A percentile compares a stretch with the other conserved stretches of the same genome.
These are phyloP conservation scores for Lasioglossum morio DNA, from an alignment of 2,888 invertebrate genomes.

Conservation along the genomic window DNA sequence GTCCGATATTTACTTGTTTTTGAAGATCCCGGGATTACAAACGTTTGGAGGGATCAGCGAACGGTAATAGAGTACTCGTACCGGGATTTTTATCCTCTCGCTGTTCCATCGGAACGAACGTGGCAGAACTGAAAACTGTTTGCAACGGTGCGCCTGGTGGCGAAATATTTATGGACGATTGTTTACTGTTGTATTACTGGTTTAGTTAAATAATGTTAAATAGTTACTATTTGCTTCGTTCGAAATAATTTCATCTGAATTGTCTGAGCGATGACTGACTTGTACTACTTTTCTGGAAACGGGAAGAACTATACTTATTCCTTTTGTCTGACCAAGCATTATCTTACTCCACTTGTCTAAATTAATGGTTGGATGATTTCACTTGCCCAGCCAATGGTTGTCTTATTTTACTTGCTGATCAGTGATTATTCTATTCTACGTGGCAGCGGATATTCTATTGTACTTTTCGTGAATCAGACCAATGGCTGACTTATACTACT, in stretches of 20 bases:
- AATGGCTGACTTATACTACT: constrained; percentile 1
- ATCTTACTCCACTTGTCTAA: not conserved
- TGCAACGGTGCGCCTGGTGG: not conserved
- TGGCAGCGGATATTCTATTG: not conserved
- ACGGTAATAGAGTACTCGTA: constrained; percentile 6
- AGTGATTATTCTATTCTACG: not conserved
- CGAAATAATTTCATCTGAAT: not conserved
- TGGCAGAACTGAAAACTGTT: not conserved
- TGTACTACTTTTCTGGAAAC: too few species aligned
- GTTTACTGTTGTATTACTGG: not conserved
- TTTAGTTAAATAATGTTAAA: not conserved
- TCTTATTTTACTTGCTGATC: not conserved
- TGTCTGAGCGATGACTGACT: not conserved
- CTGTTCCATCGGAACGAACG: constrained; percentile 3
- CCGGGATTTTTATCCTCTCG: constrained; percentile 12
- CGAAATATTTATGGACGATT: not conserved
- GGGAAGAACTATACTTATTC: not conserved
- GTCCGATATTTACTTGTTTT: constrained; percentile 15
- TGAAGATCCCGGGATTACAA: not conserved
- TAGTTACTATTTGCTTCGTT: not conserved
- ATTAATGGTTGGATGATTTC: not conserved
- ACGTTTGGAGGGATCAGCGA: not conserved
- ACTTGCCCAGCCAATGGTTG: not conserved
- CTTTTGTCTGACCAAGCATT: not conserved
- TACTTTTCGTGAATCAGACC: not conserved